Conservation (phyloP, 1,140 invertebrate species). For the Zaprionus lachaisei region DNA sequence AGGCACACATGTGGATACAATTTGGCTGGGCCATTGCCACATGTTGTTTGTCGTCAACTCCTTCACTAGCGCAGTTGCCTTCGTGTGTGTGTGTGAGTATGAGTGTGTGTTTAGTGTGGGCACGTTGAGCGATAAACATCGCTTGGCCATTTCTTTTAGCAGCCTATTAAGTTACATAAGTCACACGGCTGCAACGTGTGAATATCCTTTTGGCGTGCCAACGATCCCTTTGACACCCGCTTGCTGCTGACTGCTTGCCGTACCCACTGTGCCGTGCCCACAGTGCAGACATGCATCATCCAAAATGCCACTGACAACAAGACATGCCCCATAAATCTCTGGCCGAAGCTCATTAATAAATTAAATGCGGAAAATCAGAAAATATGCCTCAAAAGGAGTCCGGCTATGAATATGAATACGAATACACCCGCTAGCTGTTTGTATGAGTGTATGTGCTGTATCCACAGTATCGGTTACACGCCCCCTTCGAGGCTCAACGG, state of each 20-base stretch:
- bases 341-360: constrained; percentile 71
- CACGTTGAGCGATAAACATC: constrained; percentile 72
- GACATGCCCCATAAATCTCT: constrained; percentile 70
- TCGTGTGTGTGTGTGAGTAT: constrained; percentile 33
- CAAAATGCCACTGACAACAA: constrained; percentile 52
- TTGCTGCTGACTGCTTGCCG: not conserved
- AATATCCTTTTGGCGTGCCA: constrained; percentile 76
- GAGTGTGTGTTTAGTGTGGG: constrained; percentile 34
- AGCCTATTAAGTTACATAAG: constrained; percentile 82
- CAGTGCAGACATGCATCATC: constrained; percentile 49
- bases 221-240: constrained; percentile 71
- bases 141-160: constrained; percentile 67
- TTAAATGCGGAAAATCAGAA: constrained; percentile 70
- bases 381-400: constrained; percentile 49
- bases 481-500: constrained; percentile 54
- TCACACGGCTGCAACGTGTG: constrained; percentile 61
- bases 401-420: constrained; percentile 12
- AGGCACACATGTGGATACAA: constrained; percentile 78
- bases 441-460: constrained; percentile 19
- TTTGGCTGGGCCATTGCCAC: constrained; percentile 66
- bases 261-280: constrained; percentile 18
- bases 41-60: constrained; percentile 58
- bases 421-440: not conserved
- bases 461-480: constrained; percentile 59
- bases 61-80: constrained; percentile 18